Percentiles rank a stretch among this genome's conserved stretches.
Evolutionary conservation across 2,113 vertebrate genomes (phyloP).

Genomic region (Crotalus helleri): DNA sequence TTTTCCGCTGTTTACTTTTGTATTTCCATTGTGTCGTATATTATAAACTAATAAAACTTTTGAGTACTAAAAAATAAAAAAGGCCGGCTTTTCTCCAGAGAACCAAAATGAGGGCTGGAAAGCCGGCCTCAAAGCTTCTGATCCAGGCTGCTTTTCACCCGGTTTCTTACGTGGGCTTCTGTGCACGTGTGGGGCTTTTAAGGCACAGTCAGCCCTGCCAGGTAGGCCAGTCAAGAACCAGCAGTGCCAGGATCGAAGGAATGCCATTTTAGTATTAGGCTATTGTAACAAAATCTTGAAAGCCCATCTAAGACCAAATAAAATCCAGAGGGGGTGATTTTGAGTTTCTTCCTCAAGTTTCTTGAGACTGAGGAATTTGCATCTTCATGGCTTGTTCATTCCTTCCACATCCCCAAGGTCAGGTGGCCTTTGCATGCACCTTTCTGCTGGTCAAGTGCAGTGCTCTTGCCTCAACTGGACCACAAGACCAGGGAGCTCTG

Average conservation of each 20-base stretch:
- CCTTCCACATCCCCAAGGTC: neutral
- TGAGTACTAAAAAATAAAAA: neutral
- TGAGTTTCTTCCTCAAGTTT: neutral
- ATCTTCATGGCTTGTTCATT: neutral
- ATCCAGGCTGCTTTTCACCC: neutral
- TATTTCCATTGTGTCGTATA: too few relatives aligned
- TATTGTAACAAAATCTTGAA: neutral
- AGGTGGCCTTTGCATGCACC: neutral
- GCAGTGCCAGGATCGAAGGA: neutral
- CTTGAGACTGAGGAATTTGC: neutral
- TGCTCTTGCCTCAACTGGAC: accelerated
- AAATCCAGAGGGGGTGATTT: neutral
- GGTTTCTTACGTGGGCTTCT: neutral
- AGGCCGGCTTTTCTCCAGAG: accelerated
- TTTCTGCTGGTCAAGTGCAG: neutral
- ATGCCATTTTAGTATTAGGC: neutral
- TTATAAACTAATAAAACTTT: too few relatives aligned
- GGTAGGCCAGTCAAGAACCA: neutral
- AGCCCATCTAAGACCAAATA: neutral
- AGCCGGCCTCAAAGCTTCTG: neutral
- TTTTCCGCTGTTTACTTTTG: too few relatives aligned
- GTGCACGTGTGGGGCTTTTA: neutral
- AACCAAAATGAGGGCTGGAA: conserved; percentile 16
- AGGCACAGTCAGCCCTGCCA: neutral
- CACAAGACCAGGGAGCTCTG: neutral